These are phyloP conservation scores for Falcaria lacertinaria DNA, from an alignment of 2,888 invertebrate species.

Conservation along the genomic window DNA sequence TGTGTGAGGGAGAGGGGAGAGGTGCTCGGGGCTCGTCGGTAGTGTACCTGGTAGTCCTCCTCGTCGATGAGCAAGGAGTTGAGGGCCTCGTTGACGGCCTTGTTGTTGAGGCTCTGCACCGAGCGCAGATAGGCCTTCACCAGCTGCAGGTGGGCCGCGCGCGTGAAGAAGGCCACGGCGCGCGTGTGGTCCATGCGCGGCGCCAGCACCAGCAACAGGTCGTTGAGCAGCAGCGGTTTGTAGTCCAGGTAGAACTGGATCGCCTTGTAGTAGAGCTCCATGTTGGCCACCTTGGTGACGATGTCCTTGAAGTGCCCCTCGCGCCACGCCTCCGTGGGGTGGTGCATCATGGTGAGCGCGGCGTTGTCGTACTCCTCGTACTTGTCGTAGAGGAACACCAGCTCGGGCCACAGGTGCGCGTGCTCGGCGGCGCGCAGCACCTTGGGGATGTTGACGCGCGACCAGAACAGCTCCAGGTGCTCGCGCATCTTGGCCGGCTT, in stretches of 20 bases:
- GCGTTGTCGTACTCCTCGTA: conserved; percentile 99
- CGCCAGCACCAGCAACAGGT: conserved; percentile 95
- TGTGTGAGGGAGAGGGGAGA: too few relatives aligned
- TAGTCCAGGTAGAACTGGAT: conserved; percentile 99
- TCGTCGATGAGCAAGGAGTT: conserved; percentile 98
- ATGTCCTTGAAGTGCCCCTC: conserved; percentile 99
- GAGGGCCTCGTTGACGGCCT: conserved; percentile 99
- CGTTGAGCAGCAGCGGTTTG: conserved; percentile 97
- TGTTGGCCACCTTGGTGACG: conserved; percentile 96
- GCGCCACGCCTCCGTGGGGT: conserved; percentile 99
- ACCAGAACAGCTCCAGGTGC: conserved; percentile 99
- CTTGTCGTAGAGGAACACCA: conserved; percentile 99
- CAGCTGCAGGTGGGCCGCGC: conserved; percentile 93
- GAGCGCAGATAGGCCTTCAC: conserved; percentile 98
- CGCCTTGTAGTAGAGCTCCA: conserved; percentile 99
- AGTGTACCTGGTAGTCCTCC: conserved; percentile 92
- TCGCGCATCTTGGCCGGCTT: conserved; percentile 99
- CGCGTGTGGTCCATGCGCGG: conserved; percentile 99
- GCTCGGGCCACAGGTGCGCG: conserved; percentile 99
- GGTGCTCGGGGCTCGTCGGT: too few relatives aligned
- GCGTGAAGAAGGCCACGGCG: conserved; percentile 87
- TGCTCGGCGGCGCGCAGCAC: conserved; percentile 98
- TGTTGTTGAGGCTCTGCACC: conserved; percentile 99
- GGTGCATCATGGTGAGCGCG: conserved; percentile 99
- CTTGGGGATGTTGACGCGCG: conserved; percentile 99